Evolutionary conservation across 2,113 vertebrate species (phyloP).

Genomic region (Geococcyx californianus): DNA sequence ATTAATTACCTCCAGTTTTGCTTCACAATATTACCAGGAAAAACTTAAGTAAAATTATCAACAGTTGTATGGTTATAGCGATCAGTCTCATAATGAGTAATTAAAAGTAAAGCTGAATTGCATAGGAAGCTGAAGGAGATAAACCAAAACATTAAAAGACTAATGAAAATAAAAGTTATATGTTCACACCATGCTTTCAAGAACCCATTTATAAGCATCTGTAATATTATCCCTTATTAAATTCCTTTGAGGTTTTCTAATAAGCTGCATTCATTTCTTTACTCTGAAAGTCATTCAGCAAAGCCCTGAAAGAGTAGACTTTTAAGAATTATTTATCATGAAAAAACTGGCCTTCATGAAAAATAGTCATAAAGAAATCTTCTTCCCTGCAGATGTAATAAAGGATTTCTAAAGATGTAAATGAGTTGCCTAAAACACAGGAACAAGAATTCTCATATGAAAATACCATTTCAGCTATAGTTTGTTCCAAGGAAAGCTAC

Average conservation of each 20-base stretch:
- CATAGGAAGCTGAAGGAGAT: background rate
- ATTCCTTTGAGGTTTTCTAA: background rate
- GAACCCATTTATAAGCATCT: background rate
- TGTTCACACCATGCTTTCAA: background rate
- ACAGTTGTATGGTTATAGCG: background rate
- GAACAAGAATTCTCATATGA: background rate
- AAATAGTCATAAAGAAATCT: background rate
- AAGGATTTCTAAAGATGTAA: background rate
- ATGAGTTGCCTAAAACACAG: background rate
- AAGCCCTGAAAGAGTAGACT: background rate
- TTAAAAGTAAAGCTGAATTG: constrained; percentile 31
- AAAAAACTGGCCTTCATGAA: background rate
- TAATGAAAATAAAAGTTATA: constrained; percentile 40
- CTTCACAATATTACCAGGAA: background rate
- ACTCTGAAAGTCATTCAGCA: background rate
- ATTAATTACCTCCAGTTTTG: background rate
- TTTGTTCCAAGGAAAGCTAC: background rate
- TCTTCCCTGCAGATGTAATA: background rate
- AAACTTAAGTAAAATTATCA: background rate
- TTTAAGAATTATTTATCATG: background rate
- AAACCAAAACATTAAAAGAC: background rate
- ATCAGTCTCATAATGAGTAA: background rate
- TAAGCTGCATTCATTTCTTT: background rate
- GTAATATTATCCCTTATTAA: background rate
- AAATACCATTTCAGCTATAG: background rate